Base-by-base conservation (phyloP, 1,140 invertebrate genomes). In the Drosophila pandora region DNA sequence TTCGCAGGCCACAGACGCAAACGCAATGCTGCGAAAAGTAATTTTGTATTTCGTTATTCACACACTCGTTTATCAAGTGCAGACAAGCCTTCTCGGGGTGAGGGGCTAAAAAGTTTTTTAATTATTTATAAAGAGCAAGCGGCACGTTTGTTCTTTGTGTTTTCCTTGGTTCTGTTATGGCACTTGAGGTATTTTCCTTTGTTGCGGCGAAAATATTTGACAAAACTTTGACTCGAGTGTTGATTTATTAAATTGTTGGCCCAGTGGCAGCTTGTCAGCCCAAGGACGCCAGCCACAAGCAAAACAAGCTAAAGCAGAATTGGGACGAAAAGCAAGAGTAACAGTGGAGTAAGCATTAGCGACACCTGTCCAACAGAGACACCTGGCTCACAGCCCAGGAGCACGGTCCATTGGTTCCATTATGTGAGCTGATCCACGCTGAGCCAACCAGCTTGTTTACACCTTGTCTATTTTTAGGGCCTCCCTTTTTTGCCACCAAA, bases 191-290 rank as follows among this genome's bases (percentile, higher is more conserved):
- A 69, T 56, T 69, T 69, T 32, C 21, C 53, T 57, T 69, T 56
- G 64, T 69, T 67, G 41, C n/a, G 50, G 63, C 32, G 41, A 69
- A 69, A 69, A 69, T 69, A 69, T 69, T 69, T 69, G 67, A 69
- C 67, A 69, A 49, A 69, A 69, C 67, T 69, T 69, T 25, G 25
- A 52, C 63, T 69, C 63, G 21, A 69, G 67, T 69, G 67, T 69
- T 69, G 65, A 69, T 69, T 69, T 69, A 69, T 69, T 69, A 69
- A 69, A 69, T 69, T 68, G 65, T 57, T 69, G 56, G 56, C 28
- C 49, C 43, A 25, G 30, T 48, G 63, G 50, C 49, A 55, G 41
- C 34, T 41, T 28, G 49, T 28, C 50, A 56, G 17, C 62, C 22
- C 22, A 68, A 48, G 65, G 65, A 55, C 41, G 49, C 22, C 23